Evolutionary conservation across 2,113 vertebrate genomes (phyloP), one percentile per base, ranked within the genome.

Genomic region (Entomyzon cyanotis): DNA sequence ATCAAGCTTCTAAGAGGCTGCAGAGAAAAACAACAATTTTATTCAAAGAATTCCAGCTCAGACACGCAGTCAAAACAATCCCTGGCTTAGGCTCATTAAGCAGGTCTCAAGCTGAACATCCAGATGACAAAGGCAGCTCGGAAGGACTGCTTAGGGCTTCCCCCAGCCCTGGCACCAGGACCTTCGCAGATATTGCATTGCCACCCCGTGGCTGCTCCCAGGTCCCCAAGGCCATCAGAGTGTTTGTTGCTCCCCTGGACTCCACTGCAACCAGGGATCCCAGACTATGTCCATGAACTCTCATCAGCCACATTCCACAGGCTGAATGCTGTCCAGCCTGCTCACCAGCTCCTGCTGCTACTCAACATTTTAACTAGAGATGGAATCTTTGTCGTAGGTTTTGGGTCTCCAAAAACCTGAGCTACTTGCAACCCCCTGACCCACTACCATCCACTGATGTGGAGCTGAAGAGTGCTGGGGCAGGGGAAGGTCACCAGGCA

Each of bases 1-100:
- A 96, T 92, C 79, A 95, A 92, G 47, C 84, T 94, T 80, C 25
- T 68, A 91, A 95, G 64, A 92, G 71, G 39, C 83, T 95, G 84
- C 77, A 81, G 74, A 93, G 89, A 69, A 80, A 92, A 80, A 19
- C 24, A 93, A 88, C 35, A 47, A 41, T 83, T 86, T 80, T 71
- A 79, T 93, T 93, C 90, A 91, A 95, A 73, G 86, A 60, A 77
- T 75, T 94, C 46, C 70, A 84, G 74, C 46, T 95, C 74, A 94
- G 67, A 95, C 37, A 67, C 60, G 82, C 77, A 86, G 90, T 95
- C 78, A 91, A 96, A 95, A 93, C 81, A 74, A 81, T 86, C 81
- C 24, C 35, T 76, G 70, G 46, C 64, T 79, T 76, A 84, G 76
- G 52, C 56, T 89, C 64, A 39, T 58, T 84, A 80, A 69, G 67